Conservation (phyloP, 2,797 vertebrate genomes). For the Gobio occitaniae region DNA sequence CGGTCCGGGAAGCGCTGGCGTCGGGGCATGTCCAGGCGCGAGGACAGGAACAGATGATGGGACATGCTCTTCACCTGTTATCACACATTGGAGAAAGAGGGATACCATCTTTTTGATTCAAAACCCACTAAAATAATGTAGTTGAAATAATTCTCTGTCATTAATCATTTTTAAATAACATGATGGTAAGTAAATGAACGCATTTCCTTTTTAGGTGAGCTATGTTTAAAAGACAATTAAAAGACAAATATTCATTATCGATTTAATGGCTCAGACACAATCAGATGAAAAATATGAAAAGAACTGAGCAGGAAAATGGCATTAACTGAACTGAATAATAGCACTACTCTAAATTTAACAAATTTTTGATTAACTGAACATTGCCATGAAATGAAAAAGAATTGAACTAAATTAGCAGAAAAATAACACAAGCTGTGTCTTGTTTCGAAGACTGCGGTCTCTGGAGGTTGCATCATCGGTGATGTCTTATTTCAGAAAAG, state of each 20-base stretch:
- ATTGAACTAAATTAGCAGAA: neutral
- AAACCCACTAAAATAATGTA: neutral
- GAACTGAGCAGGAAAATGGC: neutral
- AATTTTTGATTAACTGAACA: neutral
- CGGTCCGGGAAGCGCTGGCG: constrained; percentile 89
- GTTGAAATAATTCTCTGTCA: neutral
- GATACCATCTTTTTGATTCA: neutral
- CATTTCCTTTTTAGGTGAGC: neutral
- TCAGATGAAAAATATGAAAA: neutral
- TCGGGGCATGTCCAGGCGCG: constrained; percentile 80
- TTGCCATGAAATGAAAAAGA: neutral
- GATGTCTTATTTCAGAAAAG: neutral
- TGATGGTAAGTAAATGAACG: neutral
- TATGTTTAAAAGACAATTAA: neutral
- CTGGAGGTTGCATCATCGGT: neutral
- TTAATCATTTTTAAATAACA: neutral
- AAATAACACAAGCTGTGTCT: neutral
- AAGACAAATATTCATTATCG: too few species aligned
- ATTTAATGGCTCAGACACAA: neutral
- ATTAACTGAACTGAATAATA: neutral
- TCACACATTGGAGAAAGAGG: neutral
- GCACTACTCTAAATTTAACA: neutral
- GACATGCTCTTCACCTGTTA: constrained; percentile 89
- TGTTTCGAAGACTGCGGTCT: neutral
- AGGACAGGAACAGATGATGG: constrained; percentile 86